Percentiles rank a stretch among this genome's conserved stretches.
phyloP scores from a whole-genome alignment of 2,797 vertebrate species.

The Cuculus canorus region DNA sequence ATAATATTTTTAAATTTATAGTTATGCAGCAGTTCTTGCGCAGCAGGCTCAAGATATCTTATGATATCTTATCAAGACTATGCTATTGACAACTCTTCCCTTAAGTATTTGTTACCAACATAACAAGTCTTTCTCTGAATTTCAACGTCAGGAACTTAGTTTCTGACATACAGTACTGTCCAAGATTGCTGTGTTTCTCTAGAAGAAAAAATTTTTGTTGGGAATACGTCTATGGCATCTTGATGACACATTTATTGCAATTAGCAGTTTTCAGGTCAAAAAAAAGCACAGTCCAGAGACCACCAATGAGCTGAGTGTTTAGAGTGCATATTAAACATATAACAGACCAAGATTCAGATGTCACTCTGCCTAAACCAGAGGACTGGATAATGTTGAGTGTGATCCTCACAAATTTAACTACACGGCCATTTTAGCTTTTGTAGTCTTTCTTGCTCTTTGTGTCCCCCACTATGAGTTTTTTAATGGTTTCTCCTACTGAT shows the following conservation, averaged over 20 bases:
- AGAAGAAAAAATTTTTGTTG: background rate
- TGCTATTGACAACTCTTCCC: background rate
- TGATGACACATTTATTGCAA: background rate
- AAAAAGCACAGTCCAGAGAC: background rate
- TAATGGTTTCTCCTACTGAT: background rate
- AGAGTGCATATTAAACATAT: background rate
- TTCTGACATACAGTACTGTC: background rate
- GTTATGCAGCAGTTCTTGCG: background rate
- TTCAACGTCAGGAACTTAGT: background rate
- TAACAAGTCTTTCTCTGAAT: background rate
- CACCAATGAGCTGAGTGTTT: background rate
- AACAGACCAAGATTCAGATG: fast-evolving
- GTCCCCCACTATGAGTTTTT: background rate
- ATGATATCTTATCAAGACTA: too few relatives aligned
- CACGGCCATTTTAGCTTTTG: background rate
- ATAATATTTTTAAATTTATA: background rate
- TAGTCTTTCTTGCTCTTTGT: background rate
- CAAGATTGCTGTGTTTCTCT: background rate
- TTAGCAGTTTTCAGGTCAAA: background rate
- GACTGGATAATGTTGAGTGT: background rate
- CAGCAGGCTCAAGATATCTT: background rate
- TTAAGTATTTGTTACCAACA: background rate
- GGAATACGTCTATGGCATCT: background rate
- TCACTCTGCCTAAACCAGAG: background rate
- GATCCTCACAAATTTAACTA: background rate